Base-by-base conservation (phyloP, 2,113 vertebrate genomes). In the Hiodon alosoides region DNA sequence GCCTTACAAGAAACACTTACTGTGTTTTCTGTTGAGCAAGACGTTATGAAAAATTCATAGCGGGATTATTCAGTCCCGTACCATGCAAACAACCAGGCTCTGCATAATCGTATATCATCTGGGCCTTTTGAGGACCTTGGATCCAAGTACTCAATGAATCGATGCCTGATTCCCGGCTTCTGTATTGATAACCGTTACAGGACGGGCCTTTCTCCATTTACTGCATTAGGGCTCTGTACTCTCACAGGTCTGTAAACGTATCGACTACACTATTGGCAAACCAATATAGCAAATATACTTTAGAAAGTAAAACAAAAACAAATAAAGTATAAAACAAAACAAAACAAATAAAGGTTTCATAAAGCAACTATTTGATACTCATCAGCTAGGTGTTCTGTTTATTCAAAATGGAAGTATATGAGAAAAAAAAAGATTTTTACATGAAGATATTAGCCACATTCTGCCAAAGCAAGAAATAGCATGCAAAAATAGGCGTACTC, bases 91-190 rank as follows among this genome's bases (percentile, higher is more conserved):
- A 51, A 4, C 50, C n/a, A n/a, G 67, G 50, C 50, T 60, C 57
- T 14, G 57, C 58, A 72, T 61, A 60, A 61, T 50, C 58, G 47
- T 72, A 60, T 47, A 61, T 61, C 71, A 61, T 48, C 17, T 2
- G 3, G 58, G 57, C 11, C 48, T 72, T 54, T 16, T 31, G n/a
- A n/a, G 16, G 51, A 14, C 14, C 60, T 69, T n/a, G 59, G 71
- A 64, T 53, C 60, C 52, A 73, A 73, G 72, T 65, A 13, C 72
- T 73, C 72, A 65, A 73, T 73, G 72, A 64, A 64, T 65, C 61
- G 52, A 73, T 53, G 61, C 8, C 14, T 53, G 48, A 73, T 52
- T 65, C 72, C 72, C 50, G 61, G 51, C 72, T 6, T 7, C 61
- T 65, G 50, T 64, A 73, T 73, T 54, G 72, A 73, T 73, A 73